A percentile compares a stretch with the other conserved stretches of the same genome.
Evolutionary conservation across 2,888 invertebrate genomes (phyloP).

Genomic region (Plebejus melissa): DNA sequence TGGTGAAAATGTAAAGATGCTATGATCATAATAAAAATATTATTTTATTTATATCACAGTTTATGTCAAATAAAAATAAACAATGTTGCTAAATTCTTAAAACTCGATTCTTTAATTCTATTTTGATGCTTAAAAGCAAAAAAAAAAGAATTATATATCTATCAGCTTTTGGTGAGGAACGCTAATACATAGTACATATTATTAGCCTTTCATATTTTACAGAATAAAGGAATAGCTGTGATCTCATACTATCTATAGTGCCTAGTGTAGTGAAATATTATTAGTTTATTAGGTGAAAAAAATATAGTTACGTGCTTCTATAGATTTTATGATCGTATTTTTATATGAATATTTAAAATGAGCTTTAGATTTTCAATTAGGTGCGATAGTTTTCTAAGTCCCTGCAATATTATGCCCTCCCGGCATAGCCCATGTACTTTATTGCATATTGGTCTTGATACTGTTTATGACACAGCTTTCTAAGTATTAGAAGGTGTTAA

Average conservation of each 20-base stretch:
- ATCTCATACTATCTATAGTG: no score
- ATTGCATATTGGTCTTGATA: slow-evolving; percentile 8
- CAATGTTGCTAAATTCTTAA: not conserved
- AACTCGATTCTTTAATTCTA: not conserved
- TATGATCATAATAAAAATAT: not conserved
- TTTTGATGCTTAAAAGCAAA: not conserved
- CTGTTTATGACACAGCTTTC: slow-evolving; percentile 13
- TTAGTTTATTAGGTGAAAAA: not conserved
- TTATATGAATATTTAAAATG: no score
- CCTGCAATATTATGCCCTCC: not conserved
- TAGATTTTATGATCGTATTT: no score
- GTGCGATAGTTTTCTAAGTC: not conserved
- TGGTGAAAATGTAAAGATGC: not conserved
- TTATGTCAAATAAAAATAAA: not conserved
- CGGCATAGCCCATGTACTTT: not conserved
- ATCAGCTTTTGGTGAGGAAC: not conserved
- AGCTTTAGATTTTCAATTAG: not conserved
- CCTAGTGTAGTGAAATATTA: not conserved
- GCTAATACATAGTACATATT: not conserved
- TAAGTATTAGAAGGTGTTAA: slow-evolving; percentile 12
- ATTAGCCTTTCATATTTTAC: not conserved
- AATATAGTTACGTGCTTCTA: no score
- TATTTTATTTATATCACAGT: not conserved
- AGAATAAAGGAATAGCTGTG: not conserved
- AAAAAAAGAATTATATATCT: no score